phyloP scores from a whole-genome alignment of 1,140 invertebrate genomes.

The Caenorhabditis remanei region DNA sequence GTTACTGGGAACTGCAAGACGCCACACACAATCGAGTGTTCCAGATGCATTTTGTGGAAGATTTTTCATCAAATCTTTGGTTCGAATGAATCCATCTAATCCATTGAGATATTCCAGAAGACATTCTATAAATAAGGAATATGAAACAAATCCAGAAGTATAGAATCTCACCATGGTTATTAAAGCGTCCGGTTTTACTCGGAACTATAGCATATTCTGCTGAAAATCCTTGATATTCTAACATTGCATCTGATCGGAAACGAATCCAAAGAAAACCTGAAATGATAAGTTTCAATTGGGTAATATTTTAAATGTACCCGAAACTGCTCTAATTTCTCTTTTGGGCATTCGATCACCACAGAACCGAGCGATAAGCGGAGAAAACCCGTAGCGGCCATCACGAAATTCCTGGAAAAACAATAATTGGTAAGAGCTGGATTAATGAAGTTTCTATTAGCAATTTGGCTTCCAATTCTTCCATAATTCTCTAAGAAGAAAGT shows the following conservation, averaged over 20 bases:
- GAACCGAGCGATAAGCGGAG: constrained; percentile 64
- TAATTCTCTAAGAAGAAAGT: too few species aligned
- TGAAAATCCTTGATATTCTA: constrained; percentile 66
- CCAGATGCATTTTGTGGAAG: constrained; percentile 28
- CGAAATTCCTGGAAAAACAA: constrained; percentile 57
- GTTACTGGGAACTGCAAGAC: constrained; percentile 57
- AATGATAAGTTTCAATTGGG: background rate
- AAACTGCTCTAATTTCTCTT: constrained; percentile 60
- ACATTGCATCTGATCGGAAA: constrained; percentile 62
- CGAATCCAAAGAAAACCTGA: constrained; percentile 63
- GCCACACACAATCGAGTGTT: constrained; percentile 65
- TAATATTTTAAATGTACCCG: constrained; percentile 18
- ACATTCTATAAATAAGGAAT: constrained; percentile 42
- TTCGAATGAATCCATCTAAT: constrained; percentile 58
- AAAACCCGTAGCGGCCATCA: constrained; percentile 67
- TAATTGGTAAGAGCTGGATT: background rate
- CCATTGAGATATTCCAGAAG: constrained; percentile 59
- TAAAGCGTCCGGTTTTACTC: constrained; percentile 37
- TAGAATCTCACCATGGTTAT: constrained; percentile 19
- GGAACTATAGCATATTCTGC: constrained; percentile 66
- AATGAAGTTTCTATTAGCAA: too few species aligned
- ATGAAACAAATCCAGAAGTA: background rate
- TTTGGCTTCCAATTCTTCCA: too few species aligned
- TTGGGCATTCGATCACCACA: constrained; percentile 62
- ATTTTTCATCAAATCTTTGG: constrained; percentile 19